Percentiles rank a stretch among this genome's conserved stretches.
phyloP scores from a whole-genome alignment of 2,113 vertebrate genomes.

The Salvelinus fontinalis region DNA sequence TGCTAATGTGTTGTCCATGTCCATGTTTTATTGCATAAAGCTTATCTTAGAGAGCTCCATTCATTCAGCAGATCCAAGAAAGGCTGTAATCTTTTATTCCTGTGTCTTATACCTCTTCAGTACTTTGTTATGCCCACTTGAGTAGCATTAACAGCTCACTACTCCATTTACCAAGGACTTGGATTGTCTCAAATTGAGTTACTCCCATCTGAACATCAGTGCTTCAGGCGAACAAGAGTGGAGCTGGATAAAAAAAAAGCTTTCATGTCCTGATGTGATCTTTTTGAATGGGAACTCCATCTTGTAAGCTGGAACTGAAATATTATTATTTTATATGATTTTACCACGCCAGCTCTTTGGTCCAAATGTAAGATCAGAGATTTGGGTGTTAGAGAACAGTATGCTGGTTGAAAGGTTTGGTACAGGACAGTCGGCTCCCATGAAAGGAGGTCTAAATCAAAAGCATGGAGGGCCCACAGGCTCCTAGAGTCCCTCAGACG shows the following conservation, averaged over 20 bases:
- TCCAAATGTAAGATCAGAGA: conserved; percentile 68
- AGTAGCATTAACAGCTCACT: conserved; percentile 78
- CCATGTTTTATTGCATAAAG: conserved; percentile 8
- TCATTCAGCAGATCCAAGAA: conserved; percentile 60
- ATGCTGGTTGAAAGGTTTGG: conserved; percentile 65
- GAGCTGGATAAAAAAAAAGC: conserved; percentile 58
- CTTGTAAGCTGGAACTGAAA: conserved; percentile 67
- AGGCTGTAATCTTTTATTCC: conserved; percentile 69
- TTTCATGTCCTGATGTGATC: conserved; percentile 78
- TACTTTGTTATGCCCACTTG: conserved; percentile 76
- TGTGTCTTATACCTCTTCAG: conserved; percentile 78
- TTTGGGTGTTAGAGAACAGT: conserved; percentile 47
- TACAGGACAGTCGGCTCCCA: conserved; percentile 54
- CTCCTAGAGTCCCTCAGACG: not conserved
- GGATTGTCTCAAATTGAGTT: conserved; percentile 81
- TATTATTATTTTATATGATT: conserved; percentile 57
- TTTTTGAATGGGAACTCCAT: conserved; percentile 70
- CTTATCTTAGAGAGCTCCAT: conserved; percentile 57
- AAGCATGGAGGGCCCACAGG: not conserved
- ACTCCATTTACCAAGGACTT: conserved; percentile 77
- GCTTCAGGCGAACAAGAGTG: conserved; percentile 73
- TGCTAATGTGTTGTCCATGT: conserved; percentile 62
- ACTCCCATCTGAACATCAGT: conserved; percentile 74
- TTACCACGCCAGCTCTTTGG: conserved; percentile 63
- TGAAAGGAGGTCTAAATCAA: conserved; percentile 25